These are phyloP conservation scores for Pedetes capensis DNA, from an alignment of 2,113 vertebrate genomes.

Conservation along the genomic window DNA sequence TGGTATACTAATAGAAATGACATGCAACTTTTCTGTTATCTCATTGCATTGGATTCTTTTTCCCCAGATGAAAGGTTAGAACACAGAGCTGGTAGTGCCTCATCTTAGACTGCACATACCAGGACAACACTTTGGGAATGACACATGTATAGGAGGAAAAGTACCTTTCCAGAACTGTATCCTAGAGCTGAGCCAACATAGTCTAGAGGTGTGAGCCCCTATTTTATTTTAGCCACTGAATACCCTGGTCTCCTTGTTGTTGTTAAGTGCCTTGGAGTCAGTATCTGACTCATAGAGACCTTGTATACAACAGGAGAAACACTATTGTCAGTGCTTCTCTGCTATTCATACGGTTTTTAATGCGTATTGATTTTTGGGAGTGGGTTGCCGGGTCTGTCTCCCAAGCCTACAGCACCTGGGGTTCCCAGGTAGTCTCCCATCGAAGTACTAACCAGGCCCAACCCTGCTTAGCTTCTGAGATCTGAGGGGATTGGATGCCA, in stretches of 20 bases:
- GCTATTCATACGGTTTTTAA: no score
- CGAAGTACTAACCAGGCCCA: no score
- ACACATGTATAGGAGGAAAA: not conserved
- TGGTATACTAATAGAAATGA: not conserved
- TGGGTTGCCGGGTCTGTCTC: no score
- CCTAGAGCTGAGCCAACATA: not conserved
- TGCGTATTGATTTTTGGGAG: no score
- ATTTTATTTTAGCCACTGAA: not conserved
- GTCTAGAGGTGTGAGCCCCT: not conserved
- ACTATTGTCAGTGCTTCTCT: no score
- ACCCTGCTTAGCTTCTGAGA: no score
- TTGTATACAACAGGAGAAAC: no score
- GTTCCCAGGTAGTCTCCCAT: no score
- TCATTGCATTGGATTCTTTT: not conserved
- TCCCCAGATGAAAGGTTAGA: not conserved
- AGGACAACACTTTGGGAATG: not conserved
- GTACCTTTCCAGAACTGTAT: not conserved
- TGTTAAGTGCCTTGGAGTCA: no score
- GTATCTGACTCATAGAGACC: no score
- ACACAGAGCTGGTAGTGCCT: not conserved
- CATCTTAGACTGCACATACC: not conserved
- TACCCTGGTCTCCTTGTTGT: not conserved
- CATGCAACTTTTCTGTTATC: not conserved
- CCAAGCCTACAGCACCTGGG: no score
- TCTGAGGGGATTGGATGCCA: no score